Percentiles rank a stretch among this genome's conserved stretches.
These are phyloP conservation scores for Fissipunctia ypsillon DNA, from an alignment of 2,888 invertebrate species.

Conservation along the genomic window DNA sequence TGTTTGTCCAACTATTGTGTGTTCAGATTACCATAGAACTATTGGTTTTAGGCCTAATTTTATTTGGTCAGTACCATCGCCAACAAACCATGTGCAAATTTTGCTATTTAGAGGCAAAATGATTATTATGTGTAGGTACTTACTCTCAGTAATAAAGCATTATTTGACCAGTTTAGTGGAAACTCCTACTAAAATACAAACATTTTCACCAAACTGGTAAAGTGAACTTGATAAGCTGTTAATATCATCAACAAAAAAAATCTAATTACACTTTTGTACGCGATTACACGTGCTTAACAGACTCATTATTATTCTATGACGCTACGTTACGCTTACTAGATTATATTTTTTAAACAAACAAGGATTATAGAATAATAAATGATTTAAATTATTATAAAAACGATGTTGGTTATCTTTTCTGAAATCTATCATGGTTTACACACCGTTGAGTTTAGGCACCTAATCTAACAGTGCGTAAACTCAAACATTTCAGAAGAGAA, in stretches of 20 bases:
- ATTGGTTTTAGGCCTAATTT: neutral
- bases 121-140: neutral
- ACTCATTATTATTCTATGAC: neutral
- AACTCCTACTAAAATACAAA: neutral
- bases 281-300: constrained; percentile 1
- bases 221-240: neutral
- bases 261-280: neutral
- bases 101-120: neutral
- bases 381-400: no score
- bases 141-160: neutral
- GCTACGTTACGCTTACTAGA: neutral
- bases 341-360: neutral
- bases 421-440: neutral
- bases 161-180: neutral
- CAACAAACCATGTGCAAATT: neutral
- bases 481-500: no score
- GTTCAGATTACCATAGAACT: constrained; percentile 8
- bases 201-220: neutral
- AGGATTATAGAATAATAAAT: neutral
- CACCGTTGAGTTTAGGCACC: no score
- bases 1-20: neutral
- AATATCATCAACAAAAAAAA: neutral
- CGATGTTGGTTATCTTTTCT: neutral
- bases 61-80: neutral
- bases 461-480: no score